Evolutionary conservation across 2,888 invertebrate species (phyloP).

Genomic region (Lutraria lutraria): DNA sequence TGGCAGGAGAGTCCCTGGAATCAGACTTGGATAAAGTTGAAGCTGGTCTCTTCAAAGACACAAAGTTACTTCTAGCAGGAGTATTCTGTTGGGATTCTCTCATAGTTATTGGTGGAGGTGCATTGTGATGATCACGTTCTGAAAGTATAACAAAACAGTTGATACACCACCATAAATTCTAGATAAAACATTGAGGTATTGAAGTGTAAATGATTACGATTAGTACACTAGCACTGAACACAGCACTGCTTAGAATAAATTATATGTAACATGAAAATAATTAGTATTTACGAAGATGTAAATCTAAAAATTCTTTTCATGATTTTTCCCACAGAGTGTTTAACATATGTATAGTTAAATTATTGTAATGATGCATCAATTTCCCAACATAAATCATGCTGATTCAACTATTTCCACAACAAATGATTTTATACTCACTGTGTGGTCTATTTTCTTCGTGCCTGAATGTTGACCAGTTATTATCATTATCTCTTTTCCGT

Average conservation of each 20-base stretch:
- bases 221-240: no score
- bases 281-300: no score
- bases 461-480: slow-evolving; percentile 40
- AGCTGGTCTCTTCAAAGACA: slow-evolving; percentile 86
- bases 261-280: no score
- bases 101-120: slow-evolving; percentile 85
- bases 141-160: background rate
- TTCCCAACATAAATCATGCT: no score
- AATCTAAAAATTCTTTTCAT: no score
- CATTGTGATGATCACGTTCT: slow-evolving; percentile 75
- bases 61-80: slow-evolving; percentile 85
- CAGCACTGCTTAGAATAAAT: no score
- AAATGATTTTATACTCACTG: slow-evolving; percentile 54
- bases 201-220: no score
- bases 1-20: slow-evolving; percentile 74
- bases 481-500: slow-evolving; percentile 51
- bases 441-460: slow-evolving; percentile 52
- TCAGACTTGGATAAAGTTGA: slow-evolving; percentile 82
- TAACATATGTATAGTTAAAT: no score
- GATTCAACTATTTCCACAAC: background rate
- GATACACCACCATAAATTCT: background rate
- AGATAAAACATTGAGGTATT: no score
- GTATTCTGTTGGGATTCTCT: slow-evolving; percentile 86
- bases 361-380: no score
- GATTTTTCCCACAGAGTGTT: no score